Base-by-base conservation (phyloP, 2,888 invertebrate genomes). In the Metalampra italica region DNA sequence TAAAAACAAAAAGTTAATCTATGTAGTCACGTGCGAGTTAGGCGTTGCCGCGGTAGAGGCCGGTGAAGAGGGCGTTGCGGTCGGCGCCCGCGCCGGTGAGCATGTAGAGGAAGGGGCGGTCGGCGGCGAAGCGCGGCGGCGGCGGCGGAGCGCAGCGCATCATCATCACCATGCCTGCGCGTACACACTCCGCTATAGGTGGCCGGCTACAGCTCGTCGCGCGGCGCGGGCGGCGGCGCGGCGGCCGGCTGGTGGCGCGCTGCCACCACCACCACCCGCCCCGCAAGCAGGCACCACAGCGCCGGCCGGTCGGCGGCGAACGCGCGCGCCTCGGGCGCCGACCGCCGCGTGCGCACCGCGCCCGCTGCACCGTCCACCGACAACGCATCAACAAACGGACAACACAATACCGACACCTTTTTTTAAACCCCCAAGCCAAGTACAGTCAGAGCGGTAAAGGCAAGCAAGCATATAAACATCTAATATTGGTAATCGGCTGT, bases 41-140 rank as follows among this genome's bases (percentile, higher is more conserved):
- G 43, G 56, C 50, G 39, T 56, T 52, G 49, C 69, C 76, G 52
- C 69, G 71, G 66, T 71, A 82, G 53, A 63, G 54, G 51, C 86
- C 87, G 47, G 77, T 51, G 75, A 86, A 87, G 51, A 78, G 63
- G 34, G 72, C 56, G 48, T 68, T 55, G 51, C 56, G 57, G 11
- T 68, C 65, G 37, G 62, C 53, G 62, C 62, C 65, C 37, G 62
- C 53, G 62, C 62, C 75, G 43, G 62, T 45, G 54, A 83, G 75
- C 55, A 76, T 45, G 77, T 78, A 85, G 60, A 83, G 64, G 82
- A 83, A 89, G 29, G 90, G 80, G n/a, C 75, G 82, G 64, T 90
- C 78, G 29, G 84, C 89, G 52, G 44, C 54, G 81, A 89, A 86
- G 50, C 47, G 48, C 37, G 57, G 64, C 57, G 74, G 22, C 36